phyloP scores from a whole-genome alignment of 2,113 vertebrate species.

The Myotis yumanensis region DNA sequence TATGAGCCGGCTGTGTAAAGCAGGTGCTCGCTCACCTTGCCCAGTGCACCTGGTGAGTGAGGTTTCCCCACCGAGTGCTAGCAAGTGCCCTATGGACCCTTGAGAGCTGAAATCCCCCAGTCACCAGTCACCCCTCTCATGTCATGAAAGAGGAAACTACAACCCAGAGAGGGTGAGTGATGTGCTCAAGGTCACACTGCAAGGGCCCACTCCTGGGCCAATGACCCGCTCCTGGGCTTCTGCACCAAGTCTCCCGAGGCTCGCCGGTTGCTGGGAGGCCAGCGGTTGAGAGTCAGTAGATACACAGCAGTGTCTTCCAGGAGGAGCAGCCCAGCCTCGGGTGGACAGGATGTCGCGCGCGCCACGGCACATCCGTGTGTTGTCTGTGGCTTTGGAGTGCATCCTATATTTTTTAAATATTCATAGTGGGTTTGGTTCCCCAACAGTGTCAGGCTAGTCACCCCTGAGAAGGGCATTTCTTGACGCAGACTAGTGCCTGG shows the following conservation, averaged over 20 bases:
- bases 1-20: background rate
- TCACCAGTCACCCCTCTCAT: background rate
- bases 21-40: background rate
- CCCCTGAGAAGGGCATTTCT: background rate
- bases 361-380: fast-evolving
- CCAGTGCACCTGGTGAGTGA: fast-evolving
- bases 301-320: background rate
- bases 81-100: background rate
- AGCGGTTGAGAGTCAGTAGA: background rate
- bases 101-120: background rate
- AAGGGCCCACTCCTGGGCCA: background rate
- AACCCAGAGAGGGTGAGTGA: background rate
- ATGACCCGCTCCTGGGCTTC: background rate
- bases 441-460: background rate
- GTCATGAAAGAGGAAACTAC: background rate
- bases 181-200: background rate
- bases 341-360: background rate
- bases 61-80: background rate
- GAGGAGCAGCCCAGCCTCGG: background rate
- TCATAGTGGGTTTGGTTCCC: background rate
- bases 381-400: background rate
- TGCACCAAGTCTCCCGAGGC: fast-evolving
- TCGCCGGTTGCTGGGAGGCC: too few species aligned
- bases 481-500: background rate
- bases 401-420: background rate